Base-by-base conservation (phyloP, 2,113 vertebrate species). In the Mugil cephalus region DNA sequence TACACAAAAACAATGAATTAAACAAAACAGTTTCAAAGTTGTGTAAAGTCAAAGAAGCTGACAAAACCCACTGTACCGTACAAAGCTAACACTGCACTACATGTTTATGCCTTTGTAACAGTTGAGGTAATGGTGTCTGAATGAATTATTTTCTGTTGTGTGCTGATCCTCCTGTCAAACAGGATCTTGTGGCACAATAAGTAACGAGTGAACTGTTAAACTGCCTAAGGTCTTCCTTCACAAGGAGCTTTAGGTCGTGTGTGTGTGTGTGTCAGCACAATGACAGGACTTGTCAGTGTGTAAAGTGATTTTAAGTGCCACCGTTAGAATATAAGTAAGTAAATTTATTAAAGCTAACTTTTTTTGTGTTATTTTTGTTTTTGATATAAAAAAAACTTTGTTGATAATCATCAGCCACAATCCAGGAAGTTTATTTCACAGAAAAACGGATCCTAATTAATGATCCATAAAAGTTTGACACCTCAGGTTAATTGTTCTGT, bases 151-250 rank as follows among this genome's bases (percentile, higher is more conserved):
- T 60, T 15, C 51, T 3, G 48, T 6, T 19, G 10, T 8, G 42
- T 62, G 10, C 51, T 17, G 38, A 10, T 68, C 7, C 50, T 64
- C 73, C 55, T 55, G 75, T 56, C 60, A 48, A 79, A 84, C 81
- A 34, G 63, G 79, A 69, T 82, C 8, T 43, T 14, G 1, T 30
- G 15, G 34, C 15, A 7, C 24, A 30, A 5, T 30, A 30, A 30
- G 24, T 30, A 3, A 5, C 5, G 24, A 30, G 24, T 5, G 24
- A 30, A 30, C 24, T 30, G 24, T 2, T 3, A 30, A 30, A 30
- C n/a, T n/a, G 24, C 24, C n/a, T n/a, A n/a, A n/a, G 5, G 24
- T 30, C 24, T 5, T 30, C 24, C 24, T 30, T 30, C 24, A 30
- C 5, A 30, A 30, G 24, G 24, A 30, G 24, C 24, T 30, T 3